phyloP scores from a whole-genome alignment of 2,797 vertebrate species.

The Onychomys torridus region DNA sequence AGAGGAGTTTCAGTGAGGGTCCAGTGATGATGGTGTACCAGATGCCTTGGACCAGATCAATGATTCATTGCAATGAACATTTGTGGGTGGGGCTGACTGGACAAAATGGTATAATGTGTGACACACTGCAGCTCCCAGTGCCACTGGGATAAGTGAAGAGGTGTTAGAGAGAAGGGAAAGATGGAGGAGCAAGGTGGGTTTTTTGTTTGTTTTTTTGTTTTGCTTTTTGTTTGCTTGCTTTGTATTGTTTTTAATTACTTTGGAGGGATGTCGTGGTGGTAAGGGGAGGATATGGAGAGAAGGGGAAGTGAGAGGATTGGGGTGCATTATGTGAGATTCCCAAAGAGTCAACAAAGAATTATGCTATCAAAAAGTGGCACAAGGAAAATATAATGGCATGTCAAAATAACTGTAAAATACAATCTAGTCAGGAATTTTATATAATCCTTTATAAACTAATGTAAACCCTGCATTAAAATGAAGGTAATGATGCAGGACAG shows the following conservation, averaged over 20 bases:
- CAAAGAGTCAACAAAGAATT: neutral
- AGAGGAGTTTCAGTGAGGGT: neutral
- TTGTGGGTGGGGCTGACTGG: neutral
- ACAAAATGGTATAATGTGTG: neutral
- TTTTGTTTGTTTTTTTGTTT: neutral
- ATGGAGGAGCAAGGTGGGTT: neutral
- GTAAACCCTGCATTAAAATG: conserved; percentile 16
- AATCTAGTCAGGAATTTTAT: neutral
- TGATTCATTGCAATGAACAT: neutral
- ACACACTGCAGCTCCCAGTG: neutral
- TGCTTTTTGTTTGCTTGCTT: neutral
- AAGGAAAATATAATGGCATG: conserved; percentile 11
- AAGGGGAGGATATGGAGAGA: neutral
- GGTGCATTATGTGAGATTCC: neutral
- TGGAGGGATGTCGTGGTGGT: neutral
- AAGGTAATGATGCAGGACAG: neutral
- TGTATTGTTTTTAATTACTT: neutral
- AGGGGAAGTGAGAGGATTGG: neutral
- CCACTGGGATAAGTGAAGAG: neutral
- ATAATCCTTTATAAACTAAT: conserved; percentile 54
- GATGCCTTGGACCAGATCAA: neutral
- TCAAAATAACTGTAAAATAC: conserved; percentile 36
- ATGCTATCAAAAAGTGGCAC: neutral
- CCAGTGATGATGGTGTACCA: neutral
- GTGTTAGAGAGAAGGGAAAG: neutral